phyloP scores from a whole-genome alignment of 2,888 invertebrate genomes.

The Drosophila kanekoi region DNA sequence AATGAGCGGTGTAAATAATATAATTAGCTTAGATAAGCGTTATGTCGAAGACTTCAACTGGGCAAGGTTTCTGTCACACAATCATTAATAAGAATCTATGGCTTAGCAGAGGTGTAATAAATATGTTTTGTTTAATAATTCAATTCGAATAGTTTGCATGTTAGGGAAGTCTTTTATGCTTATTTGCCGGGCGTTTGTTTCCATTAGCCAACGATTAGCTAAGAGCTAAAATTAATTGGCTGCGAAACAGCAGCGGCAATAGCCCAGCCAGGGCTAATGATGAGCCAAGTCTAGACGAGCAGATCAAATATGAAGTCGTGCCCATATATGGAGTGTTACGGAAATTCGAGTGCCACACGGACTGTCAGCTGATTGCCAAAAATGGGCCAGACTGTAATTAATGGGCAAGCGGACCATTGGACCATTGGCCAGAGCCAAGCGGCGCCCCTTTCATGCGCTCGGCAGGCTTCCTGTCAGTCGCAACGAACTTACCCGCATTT shows the following conservation, averaged over 20 bases:
- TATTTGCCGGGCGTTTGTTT: conserved; percentile 13
- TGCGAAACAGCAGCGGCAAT: conserved; percentile 13
- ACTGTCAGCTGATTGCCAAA: conserved; percentile 29
- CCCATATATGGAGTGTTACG: conserved; percentile 57
- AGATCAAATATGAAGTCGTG: conserved; percentile 7
- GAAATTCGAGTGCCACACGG: conserved; percentile 51
- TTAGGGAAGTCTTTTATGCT: background rate
- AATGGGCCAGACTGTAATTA: conserved; percentile 27
- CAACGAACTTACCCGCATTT: conserved; percentile 85
- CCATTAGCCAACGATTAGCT: conserved; percentile 47
- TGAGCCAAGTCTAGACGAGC: conserved; percentile 25
- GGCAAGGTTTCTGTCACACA: background rate
- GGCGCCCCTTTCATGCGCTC: conserved; percentile 11
- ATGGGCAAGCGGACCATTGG: conserved; percentile 26
- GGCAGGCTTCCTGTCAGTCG: conserved; percentile 45
- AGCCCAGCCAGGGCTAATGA: conserved; percentile 4
- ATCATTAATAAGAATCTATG: background rate
- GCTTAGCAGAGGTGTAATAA: background rate
- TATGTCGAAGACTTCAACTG: conserved; percentile 11
- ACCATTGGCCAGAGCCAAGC: background rate
- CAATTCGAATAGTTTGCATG: background rate
- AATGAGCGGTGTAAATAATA: background rate
- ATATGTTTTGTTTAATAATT: background rate
- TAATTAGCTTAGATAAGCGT: conserved; percentile 10
- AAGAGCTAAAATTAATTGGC: conserved; percentile 56